These are phyloP conservation scores for Eristalinus sepulchralis DNA, from an alignment of 2,888 invertebrate genomes.

Conservation along the genomic window DNA sequence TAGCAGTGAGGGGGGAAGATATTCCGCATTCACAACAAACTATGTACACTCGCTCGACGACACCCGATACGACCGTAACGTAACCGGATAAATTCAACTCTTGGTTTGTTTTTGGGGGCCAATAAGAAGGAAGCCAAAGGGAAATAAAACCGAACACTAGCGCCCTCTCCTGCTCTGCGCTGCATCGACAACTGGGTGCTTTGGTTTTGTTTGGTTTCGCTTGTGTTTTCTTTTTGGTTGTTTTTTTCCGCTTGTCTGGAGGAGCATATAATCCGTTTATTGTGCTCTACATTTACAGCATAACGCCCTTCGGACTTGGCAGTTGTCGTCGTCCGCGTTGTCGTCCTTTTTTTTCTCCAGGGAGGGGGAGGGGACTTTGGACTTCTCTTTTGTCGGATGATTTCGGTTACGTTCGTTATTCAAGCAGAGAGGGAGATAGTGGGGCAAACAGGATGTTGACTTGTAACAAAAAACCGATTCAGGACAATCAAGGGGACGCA, in stretches of 20 bases:
- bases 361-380: too few relatives aligned
- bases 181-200: conserved; percentile 1
- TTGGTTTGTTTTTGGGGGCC: conserved; percentile 27
- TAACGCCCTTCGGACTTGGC: conserved; percentile 57
- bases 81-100: conserved; percentile 55
- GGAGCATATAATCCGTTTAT: conserved; percentile 67
- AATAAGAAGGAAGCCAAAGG: conserved; percentile 13
- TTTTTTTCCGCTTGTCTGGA: conserved; percentile 30
- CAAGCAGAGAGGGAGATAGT: conserved; percentile 21
- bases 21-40: conserved; percentile 28
- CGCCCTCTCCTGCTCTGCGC: conserved; percentile 44
- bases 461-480: conserved; percentile 57
- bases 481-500: conserved; percentile 56
- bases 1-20: not conserved
- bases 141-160: conserved; percentile 30
- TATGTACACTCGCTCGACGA: conserved; percentile 31
- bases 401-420: conserved; percentile 15
- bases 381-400: conserved; percentile 9
- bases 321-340: conserved; percentile 1
- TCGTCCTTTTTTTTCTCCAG: conserved; percentile 24
- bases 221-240: conserved; percentile 6
- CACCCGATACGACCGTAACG: conserved; percentile 36
- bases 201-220: conserved; percentile 8
- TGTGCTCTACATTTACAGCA: conserved; percentile 63
- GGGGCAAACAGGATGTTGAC: conserved; percentile 56